Percentiles rank a stretch among this genome's conserved stretches.
Evolutionary conservation across 1,140 invertebrate genomes (phyloP).

Genomic region (Bathynomus jamesi): DNA sequence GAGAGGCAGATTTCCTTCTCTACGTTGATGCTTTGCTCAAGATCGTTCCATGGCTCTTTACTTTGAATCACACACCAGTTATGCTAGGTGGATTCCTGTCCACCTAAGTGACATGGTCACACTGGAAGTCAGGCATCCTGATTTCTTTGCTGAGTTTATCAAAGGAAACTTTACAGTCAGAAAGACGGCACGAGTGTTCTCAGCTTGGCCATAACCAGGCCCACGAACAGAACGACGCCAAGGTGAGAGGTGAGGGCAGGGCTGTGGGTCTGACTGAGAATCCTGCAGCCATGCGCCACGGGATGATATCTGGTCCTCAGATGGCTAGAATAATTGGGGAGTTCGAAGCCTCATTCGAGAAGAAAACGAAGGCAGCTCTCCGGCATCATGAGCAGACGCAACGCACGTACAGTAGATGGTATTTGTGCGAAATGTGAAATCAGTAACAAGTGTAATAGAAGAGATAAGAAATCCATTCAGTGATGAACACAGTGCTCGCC

Average conservation of each 20-base stretch:
- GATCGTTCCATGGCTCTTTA: conserved; percentile 16
- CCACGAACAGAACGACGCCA: conserved; percentile 38
- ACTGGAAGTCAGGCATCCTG: too few relatives aligned
- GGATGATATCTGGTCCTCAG: conserved; percentile 37
- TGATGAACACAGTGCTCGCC: background rate
- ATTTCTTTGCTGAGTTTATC: too few relatives aligned
- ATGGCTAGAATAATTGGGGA: conserved; percentile 14
- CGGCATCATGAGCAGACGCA: background rate
- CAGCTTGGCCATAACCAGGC: conserved; percentile 37
- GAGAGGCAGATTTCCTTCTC: conserved; percentile 6
- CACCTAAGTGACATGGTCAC: too few relatives aligned
- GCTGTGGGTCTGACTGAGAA: conserved; percentile 32
- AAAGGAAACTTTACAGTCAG: background rate
- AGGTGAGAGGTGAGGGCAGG: conserved; percentile 37
- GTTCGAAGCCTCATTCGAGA: conserved; percentile 1
- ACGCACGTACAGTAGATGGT: background rate
- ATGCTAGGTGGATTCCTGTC: conserved; percentile 26
- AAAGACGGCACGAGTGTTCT: conserved; percentile 4
- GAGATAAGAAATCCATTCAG: too few relatives aligned
- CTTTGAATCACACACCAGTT: conserved; percentile 18
- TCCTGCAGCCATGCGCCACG: conserved; percentile 13
- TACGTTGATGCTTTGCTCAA: conserved; percentile 8
- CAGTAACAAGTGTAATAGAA: too few relatives aligned
- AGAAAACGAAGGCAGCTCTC: background rate
- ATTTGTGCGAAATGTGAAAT: too few relatives aligned